Percentiles rank a stretch among this genome's conserved stretches.
phyloP scores from a whole-genome alignment of 2,888 invertebrate genomes.

The Lasioglossum lativentre region DNA sequence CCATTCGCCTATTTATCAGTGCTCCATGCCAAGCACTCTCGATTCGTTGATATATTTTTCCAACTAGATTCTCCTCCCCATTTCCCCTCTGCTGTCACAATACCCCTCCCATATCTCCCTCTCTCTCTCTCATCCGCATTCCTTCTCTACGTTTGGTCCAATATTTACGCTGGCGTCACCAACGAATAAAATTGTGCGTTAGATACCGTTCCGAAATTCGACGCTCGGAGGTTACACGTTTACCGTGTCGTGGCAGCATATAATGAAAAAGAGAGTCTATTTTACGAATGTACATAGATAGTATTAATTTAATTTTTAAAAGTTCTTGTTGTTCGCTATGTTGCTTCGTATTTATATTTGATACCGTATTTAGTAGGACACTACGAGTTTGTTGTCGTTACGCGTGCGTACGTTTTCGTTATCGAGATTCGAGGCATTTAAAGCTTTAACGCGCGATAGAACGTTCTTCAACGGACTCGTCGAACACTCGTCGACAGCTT shows the following conservation, averaged over 20 bases:
- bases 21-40: background rate
- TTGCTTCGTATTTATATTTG: constrained; percentile 58
- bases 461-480: constrained; percentile 29
- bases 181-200: constrained; percentile 13
- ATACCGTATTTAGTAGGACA: constrained; percentile 21
- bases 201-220: constrained; percentile 11
- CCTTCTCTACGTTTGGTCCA: constrained; percentile 31
- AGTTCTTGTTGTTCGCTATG: constrained; percentile 48
- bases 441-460: constrained; percentile 42
- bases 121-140: background rate
- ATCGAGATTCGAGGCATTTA: constrained; percentile 18
- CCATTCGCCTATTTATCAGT: constrained; percentile 3
- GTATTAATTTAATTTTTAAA: constrained; percentile 50
- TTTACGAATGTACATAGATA: constrained; percentile 50
- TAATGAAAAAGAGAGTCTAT: constrained; percentile 21
- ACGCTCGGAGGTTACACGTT: background rate
- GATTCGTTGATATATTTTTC: background rate
- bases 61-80: background rate
- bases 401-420: constrained; percentile 42
- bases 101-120: background rate
- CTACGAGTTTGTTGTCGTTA: constrained; percentile 21
- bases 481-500: constrained; percentile 45
- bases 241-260: constrained; percentile 9
- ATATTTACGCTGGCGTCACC: constrained; percentile 21
- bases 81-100: background rate